These are phyloP conservation scores for Dicycla oo DNA, from an alignment of 2,888 invertebrate genomes.

Conservation along the genomic window DNA sequence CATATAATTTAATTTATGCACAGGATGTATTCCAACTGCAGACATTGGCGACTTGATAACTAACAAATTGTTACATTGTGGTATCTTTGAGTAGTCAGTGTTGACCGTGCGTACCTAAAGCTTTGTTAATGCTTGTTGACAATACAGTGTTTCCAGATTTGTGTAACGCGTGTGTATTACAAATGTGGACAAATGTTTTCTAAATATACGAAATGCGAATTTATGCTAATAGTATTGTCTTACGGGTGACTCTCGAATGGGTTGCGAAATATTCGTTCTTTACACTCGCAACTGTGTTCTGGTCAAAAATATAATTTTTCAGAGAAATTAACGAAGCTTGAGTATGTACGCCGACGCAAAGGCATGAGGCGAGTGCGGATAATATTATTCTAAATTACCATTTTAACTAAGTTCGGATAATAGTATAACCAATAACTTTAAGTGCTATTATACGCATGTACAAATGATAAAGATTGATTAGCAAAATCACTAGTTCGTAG, in stretches of 20 bases:
- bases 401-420: slow-evolving; percentile 79
- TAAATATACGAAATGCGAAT: slow-evolving; percentile 70
- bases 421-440: slow-evolving; percentile 80
- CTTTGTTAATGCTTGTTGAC: slow-evolving; percentile 61
- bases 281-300: slow-evolving; percentile 14
- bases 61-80: slow-evolving; percentile 47
- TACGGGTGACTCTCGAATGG: slow-evolving; percentile 62
- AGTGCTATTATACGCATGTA: slow-evolving; percentile 88
- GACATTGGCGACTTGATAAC: slow-evolving; percentile 43
- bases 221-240: slow-evolving; percentile 73
- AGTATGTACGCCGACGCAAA: slow-evolving; percentile 31
- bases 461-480: slow-evolving; percentile 86
- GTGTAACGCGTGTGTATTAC: slow-evolving; percentile 50
- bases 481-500: slow-evolving; percentile 84
- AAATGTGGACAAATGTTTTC: slow-evolving; percentile 63
- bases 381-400: slow-evolving; percentile 86
- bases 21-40: slow-evolving; percentile 46
- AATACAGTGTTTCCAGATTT: slow-evolving; percentile 44
- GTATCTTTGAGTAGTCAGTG: slow-evolving; percentile 49
- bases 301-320: slow-evolving; percentile 8
- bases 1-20: slow-evolving; percentile 58
- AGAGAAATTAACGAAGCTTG: slow-evolving; percentile 39
- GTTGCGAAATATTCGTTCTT: slow-evolving; percentile 34
- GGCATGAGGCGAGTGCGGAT: slow-evolving; percentile 50
- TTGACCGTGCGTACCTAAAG: slow-evolving; percentile 63